Evolutionary conservation across 1,140 invertebrate genomes (phyloP).

Genomic region (Spodoptera frugiperda): DNA sequence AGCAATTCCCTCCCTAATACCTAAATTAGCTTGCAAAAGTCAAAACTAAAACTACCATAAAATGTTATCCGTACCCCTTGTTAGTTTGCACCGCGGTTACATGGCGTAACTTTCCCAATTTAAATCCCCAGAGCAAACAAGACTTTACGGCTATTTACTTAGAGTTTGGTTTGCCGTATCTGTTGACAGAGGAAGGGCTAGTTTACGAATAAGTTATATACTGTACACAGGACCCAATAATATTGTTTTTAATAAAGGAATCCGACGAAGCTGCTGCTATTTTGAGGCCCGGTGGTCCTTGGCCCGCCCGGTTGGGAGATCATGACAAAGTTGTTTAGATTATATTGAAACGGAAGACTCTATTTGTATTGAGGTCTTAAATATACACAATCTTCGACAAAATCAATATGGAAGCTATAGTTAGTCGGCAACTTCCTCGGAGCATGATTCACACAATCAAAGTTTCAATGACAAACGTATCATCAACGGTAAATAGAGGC

Average conservation of each 20-base stretch:
- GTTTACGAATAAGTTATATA: constrained; percentile 36
- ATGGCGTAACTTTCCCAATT: constrained; percentile 32
- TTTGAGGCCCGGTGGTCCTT: not conserved
- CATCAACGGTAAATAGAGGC: not conserved
- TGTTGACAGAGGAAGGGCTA: constrained; percentile 31
- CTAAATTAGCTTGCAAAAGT: constrained; percentile 34
- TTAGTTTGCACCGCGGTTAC: constrained; percentile 40
- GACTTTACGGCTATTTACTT: constrained; percentile 39
- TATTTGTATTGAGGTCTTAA: too few relatives aligned
- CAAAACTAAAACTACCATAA: constrained; percentile 40
- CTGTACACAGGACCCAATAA: constrained; percentile 34
- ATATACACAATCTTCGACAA: not conserved
- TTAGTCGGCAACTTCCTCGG: too few relatives aligned
- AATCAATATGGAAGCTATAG: not conserved
- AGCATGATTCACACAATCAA: not conserved
- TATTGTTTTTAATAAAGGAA: constrained; percentile 40
- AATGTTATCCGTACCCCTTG: constrained; percentile 38
- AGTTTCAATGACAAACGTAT: not conserved
- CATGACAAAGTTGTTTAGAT: not conserved
- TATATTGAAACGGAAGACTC: not conserved
- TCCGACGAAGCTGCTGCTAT: not conserved
- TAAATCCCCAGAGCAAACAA: constrained; percentile 23
- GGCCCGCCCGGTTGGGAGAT: not conserved
- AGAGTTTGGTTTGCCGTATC: constrained; percentile 36
- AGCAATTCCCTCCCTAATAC: constrained; percentile 33